These are phyloP conservation scores for Hydriomena furcata DNA, from an alignment of 2,888 invertebrate genomes.

Conservation along the genomic window DNA sequence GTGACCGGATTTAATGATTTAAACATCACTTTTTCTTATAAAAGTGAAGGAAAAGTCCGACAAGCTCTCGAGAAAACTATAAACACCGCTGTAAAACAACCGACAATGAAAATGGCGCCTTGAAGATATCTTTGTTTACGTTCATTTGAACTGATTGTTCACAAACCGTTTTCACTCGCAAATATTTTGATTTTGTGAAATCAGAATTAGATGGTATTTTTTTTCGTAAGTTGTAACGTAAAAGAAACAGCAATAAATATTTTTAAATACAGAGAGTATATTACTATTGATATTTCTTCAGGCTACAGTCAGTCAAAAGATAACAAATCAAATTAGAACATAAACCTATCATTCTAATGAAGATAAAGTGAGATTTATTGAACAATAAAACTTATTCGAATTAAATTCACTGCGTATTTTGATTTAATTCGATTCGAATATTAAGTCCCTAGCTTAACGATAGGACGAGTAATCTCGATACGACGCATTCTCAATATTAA, in stretches of 20 bases:
- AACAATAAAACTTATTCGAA: conserved; percentile 19
- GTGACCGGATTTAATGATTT: conserved; percentile 65
- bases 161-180: too few relatives aligned
- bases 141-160: too few relatives aligned
- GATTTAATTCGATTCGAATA: neutral
- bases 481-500: conserved; percentile 37
- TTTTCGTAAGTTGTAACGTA: neutral
- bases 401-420: neutral
- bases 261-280: neutral
- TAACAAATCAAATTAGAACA: too few relatives aligned
- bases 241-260: too few relatives aligned
- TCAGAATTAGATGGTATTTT: too few relatives aligned
- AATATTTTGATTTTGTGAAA: too few relatives aligned
- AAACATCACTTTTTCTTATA: conserved; percentile 47
- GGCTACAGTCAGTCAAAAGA: conserved; percentile 27
- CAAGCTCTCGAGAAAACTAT: conserved; percentile 37
- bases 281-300: conserved; percentile 19
- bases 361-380: conserved; percentile 26
- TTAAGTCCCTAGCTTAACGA: too few relatives aligned
- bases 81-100: conserved; percentile 30
- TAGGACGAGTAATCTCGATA: too few relatives aligned
- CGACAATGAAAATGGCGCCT: conserved; percentile 22
- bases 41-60: conserved; percentile 42
- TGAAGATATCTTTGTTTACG: too few relatives aligned
- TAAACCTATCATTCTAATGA: conserved; percentile 31